A percentile compares a stretch with the other conserved stretches of the same genome.
Conservation (phyloP, 1,140 invertebrate genomes). For the Chironomus tepperi region DNA sequence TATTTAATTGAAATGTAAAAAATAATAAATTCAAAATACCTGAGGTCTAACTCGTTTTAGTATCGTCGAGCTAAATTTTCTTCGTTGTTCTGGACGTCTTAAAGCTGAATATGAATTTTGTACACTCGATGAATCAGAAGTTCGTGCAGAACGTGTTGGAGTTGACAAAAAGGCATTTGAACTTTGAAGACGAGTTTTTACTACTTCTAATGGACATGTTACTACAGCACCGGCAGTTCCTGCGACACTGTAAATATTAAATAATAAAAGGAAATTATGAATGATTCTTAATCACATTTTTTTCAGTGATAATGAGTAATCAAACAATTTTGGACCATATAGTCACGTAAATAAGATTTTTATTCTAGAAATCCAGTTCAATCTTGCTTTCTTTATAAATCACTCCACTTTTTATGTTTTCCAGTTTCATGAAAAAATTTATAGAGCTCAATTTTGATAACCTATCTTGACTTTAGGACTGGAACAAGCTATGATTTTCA, state of each 20-base stretch:
- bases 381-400: no score
- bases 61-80: slow-evolving; percentile 41
- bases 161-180: slow-evolving; percentile 61
- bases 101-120: slow-evolving; percentile 31
- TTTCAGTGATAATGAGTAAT: slow-evolving; percentile 16
- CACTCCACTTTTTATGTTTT: no score
- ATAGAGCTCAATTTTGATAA: no score
- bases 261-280: slow-evolving; percentile 25
- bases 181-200: slow-evolving; percentile 95
- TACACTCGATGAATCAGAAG: slow-evolving; percentile 35
- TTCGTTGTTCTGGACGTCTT: slow-evolving; percentile 38
- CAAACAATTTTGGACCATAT: slow-evolving; percentile 21
- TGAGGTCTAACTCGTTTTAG: slow-evolving; percentile 41
- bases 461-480: no score
- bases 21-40: slow-evolving; percentile 26
- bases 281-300: slow-evolving; percentile 25
- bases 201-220: slow-evolving; percentile 96
- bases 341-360: background rate
- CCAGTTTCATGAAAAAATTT: no score
- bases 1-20: no score
- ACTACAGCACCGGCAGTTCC: slow-evolving; percentile 93
- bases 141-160: slow-evolving; percentile 39
- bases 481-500: no score
- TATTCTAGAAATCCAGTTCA: background rate
- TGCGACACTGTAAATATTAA: slow-evolving; percentile 62